Conservation (phyloP, 2,888 invertebrate species). For the Mallateleia sp. region DNA sequence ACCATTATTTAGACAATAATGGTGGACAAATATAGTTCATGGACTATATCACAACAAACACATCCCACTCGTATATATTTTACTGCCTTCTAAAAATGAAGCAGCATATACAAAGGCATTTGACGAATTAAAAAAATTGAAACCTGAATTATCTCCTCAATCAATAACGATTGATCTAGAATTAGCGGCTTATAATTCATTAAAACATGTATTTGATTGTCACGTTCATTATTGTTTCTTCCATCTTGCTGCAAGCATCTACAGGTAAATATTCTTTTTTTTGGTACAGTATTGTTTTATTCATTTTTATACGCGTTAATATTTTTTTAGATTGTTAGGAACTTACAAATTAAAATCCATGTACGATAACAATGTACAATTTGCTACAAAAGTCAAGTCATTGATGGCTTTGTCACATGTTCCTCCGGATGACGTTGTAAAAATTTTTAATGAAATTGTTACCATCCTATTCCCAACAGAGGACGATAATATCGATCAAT, state of each 20-base stretch:
- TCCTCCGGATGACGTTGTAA: slow-evolving; percentile 17
- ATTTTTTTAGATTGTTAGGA: slow-evolving; percentile 15
- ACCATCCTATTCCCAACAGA: slow-evolving; percentile 17
- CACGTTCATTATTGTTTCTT: slow-evolving; percentile 14
- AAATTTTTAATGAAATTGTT: slow-evolving; percentile 25
- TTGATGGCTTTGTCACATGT: slow-evolving; percentile 26
- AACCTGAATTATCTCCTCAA: not conserved
- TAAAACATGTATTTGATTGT: slow-evolving; percentile 1
- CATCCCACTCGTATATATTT: not conserved
- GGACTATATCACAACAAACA: not conserved
- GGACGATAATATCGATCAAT: slow-evolving; percentile 34
- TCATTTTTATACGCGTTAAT: not conserved
- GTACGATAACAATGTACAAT: slow-evolving; percentile 26
- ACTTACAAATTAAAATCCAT: slow-evolving; percentile 23
- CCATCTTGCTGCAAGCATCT: not conserved
- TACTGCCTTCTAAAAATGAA: not conserved
- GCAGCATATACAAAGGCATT: not conserved
- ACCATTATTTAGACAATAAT: slow-evolving; percentile 13
- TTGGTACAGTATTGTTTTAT: not conserved
- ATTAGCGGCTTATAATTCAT: slow-evolving; percentile 13
- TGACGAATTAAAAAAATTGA: not conserved
- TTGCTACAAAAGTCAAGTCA: slow-evolving; percentile 39
- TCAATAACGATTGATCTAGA: not conserved
- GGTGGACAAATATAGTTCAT: slow-evolving; percentile 1
- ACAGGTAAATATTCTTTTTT: not conserved